Base-by-base conservation (phyloP, 2,797 vertebrate genomes). In the Siniperca undulata region DNA sequence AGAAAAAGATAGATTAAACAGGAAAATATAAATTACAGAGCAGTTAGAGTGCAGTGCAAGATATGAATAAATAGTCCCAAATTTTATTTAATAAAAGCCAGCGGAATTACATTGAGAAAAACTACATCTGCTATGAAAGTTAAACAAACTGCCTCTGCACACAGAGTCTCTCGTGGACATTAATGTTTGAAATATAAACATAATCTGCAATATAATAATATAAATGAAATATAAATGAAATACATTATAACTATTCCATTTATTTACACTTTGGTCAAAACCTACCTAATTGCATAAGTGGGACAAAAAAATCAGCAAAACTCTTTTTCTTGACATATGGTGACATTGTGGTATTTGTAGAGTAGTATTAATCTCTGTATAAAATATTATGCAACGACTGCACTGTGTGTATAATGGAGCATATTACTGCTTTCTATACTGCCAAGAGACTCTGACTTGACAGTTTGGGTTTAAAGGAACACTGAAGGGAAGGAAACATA, bases 391-490 rank as follows among this genome's bases (percentile, higher is more conserved):
- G 38, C 22, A 73, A 69, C 48, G 24, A 60, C 20, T 68, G 61
- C 69, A n/a, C 48, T 52, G 20, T 65, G 38, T 52, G 48, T 72
- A 62, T 20, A 48, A 78, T 42, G 34, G 30, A 78, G 55, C 9
- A 30, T 64, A 52, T 62, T 59, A 59, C 34, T 75, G 65, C 36
- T 7, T 24, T 14, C 36, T 20, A 17, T 22, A 52, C 8, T 70
- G 69, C 64, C 75, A 36, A 75, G 70, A 75, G 42, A 86, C 71
- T 69, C 56, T 48, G 46, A 52, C 17, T 62, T 62, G 60, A 70
- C 44, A 40, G 10, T 60, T 59, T 70, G 16, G n/a, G 16, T 61
- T 59, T 77, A 69, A 77, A 70, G 60, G 14, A 74, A 82, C 53
- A 67, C 62, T 55, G 42, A 44, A n/a, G 19, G 20, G 13, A 58